Conservation (phyloP, 2,113 vertebrate genomes). For the Ptilonorhynchus violaceus region DNA sequence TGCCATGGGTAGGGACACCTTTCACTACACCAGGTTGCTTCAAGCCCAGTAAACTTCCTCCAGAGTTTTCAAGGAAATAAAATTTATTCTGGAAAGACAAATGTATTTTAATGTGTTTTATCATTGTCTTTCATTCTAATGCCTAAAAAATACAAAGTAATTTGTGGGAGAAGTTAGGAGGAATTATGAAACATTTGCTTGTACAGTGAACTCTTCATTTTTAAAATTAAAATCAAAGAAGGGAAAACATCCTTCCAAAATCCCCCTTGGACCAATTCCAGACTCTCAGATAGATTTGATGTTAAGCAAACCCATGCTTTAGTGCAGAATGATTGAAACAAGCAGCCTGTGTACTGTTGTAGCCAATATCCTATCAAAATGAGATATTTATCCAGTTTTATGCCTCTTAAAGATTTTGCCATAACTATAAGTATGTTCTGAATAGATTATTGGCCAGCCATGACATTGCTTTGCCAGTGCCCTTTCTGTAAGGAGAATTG, state of each 20-base stretch:
- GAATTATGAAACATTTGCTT: not conserved
- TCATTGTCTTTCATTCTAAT: not conserved
- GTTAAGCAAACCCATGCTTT: not conserved
- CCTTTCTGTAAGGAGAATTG: not conserved
- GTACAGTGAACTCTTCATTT: not conserved
- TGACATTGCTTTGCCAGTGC: not conserved
- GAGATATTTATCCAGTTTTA: not conserved
- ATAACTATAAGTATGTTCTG: not conserved
- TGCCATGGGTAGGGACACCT: no score
- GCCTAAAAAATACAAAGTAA: not conserved
- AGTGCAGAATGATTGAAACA: not conserved
- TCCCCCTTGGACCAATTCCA: not conserved
- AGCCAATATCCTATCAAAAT: not conserved
- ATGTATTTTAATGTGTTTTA: not conserved
- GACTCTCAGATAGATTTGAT: not conserved
- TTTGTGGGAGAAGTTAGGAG: not conserved
- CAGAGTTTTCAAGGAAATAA: not conserved
- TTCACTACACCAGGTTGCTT: no score
- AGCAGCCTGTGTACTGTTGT: not conserved
- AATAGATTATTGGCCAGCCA: not conserved
- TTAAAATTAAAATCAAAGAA: not conserved
- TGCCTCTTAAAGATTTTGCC: not conserved
- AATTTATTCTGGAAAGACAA: not conserved
- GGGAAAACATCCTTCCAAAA: not conserved
- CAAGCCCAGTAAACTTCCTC: not conserved